Conservation (phyloP, 2,888 invertebrate species). For the Heteromurus nitidus region DNA sequence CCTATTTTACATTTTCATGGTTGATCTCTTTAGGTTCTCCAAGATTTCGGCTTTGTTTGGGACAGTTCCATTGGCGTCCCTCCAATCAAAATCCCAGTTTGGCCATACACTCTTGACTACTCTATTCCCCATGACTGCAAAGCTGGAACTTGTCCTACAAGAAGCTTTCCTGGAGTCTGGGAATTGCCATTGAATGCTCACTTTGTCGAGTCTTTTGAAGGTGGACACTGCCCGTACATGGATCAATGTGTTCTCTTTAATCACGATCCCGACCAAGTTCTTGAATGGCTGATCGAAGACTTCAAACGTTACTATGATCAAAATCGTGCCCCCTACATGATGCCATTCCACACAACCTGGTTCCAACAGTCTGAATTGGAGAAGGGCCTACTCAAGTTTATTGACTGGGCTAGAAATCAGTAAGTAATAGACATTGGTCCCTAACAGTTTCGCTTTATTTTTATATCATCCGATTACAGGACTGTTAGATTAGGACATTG, state of each 20-base stretch:
- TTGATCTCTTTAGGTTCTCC: conserved; percentile 82
- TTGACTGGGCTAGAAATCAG: conserved; percentile 86
- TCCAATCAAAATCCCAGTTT: conserved; percentile 86
- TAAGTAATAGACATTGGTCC: conserved; percentile 78
- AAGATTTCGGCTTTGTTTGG: conserved; percentile 94
- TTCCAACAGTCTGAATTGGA: conserved; percentile 91
- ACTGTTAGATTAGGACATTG: no score
- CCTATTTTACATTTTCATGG: not conserved
- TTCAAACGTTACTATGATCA: conserved; percentile 89
- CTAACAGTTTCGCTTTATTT: no score
- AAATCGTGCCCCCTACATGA: conserved; percentile 93
- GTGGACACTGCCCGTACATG: conserved; percentile 93
- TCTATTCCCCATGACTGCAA: conserved; percentile 95
- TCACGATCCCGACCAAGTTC: conserved; percentile 79
- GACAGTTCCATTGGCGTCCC: conserved; percentile 94
- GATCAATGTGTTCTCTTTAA: conserved; percentile 80
- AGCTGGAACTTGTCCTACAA: conserved; percentile 92
- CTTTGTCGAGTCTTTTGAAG: conserved; percentile 90
- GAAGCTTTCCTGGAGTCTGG: conserved; percentile 95
- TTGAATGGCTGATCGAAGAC: conserved; percentile 93
- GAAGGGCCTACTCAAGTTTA: conserved; percentile 88
- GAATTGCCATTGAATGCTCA: conserved; percentile 93
- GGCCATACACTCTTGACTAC: conserved; percentile 96
- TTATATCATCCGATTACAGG: no score
- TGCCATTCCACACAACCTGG: conserved; percentile 98